These are phyloP conservation scores for Abramis brama DNA, from an alignment of 2,113 vertebrate genomes.

Conservation along the genomic window DNA sequence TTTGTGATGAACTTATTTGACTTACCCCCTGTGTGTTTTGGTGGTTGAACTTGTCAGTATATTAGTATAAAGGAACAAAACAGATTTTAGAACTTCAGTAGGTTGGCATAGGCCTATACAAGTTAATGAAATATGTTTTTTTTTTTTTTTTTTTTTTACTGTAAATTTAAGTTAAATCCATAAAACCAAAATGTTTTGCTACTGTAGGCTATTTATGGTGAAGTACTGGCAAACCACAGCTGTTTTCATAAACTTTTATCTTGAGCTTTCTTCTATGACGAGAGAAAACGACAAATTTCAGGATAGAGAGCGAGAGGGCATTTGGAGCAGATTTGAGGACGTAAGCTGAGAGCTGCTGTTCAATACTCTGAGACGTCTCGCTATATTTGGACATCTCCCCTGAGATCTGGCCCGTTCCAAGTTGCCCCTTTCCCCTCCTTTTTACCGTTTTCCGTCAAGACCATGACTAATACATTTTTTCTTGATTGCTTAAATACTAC, in stretches of 20 bases:
- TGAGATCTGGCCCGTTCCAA: conserved; percentile 55
- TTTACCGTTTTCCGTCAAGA: conserved; percentile 46
- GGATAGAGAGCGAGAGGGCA: not conserved
- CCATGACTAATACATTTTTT: conserved; percentile 27
- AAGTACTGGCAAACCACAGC: too few relatives aligned
- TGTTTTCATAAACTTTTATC: too few relatives aligned
- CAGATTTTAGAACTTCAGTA: not conserved
- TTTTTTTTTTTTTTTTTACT: not conserved
- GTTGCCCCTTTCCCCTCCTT: conserved; percentile 57
- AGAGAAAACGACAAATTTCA: not conserved
- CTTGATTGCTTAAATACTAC: too few relatives aligned
- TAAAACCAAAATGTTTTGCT: not conserved
- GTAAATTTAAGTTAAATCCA: not conserved
- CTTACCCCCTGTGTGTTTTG: not conserved
- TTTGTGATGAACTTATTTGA: too few relatives aligned
- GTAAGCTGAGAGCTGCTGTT: conserved; percentile 63
- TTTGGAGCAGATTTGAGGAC: conserved; percentile 37
- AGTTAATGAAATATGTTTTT: not conserved
- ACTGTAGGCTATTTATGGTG: too few relatives aligned
- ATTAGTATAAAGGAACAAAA: not conserved
- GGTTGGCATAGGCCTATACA: not conserved
- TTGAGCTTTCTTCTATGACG: not conserved
- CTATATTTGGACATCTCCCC: conserved; percentile 63
- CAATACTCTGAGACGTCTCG: conserved; percentile 61
- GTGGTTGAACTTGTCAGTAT: not conserved